phyloP scores from a whole-genome alignment of 2,888 invertebrate species.

The Ectropis crepuscularia region DNA sequence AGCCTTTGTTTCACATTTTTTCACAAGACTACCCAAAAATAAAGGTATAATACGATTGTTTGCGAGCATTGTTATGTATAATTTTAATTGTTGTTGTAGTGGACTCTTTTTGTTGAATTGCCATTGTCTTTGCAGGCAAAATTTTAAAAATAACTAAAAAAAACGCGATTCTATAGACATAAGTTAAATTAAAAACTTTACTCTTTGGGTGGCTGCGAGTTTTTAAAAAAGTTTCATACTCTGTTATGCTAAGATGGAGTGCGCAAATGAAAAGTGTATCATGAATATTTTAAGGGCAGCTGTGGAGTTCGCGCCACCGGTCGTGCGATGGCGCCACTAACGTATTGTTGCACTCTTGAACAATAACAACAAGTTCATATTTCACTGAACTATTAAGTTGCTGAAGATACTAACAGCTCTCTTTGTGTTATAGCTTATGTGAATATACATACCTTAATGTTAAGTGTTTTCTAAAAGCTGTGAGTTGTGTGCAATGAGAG shows the following conservation, averaged over 20 bases:
- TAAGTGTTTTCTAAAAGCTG: too few species aligned
- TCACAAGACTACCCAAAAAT: too few species aligned
- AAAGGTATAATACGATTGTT: not conserved
- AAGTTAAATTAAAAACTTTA: constrained; percentile 27
- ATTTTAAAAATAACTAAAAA: not conserved
- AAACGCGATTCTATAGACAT: not conserved
- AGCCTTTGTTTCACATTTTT: constrained; percentile 1
- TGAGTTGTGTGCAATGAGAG: too few species aligned
- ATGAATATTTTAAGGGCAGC: constrained; percentile 29
- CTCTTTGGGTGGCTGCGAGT: constrained; percentile 18
- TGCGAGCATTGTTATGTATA: not conserved
- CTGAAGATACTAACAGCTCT: too few species aligned
- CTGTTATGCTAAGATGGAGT: constrained; percentile 25
- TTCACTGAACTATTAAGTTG: too few species aligned
- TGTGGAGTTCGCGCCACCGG: not conserved
- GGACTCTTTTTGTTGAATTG: too few species aligned
- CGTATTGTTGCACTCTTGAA: too few species aligned
- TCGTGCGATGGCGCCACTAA: not conserved
- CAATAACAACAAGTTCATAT: too few species aligned
- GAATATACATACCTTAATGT: too few species aligned
- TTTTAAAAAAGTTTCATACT: constrained; percentile 33
- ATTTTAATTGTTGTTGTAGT: too few species aligned
- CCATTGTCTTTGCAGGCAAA: not conserved
- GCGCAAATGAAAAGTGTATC: constrained; percentile 29
- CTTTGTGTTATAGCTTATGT: too few species aligned